A percentile compares a stretch with the other conserved stretches of the same genome.
Evolutionary conservation across 1,140 invertebrate species (phyloP).

Genomic region (Phenacoccus solenopsis): DNA sequence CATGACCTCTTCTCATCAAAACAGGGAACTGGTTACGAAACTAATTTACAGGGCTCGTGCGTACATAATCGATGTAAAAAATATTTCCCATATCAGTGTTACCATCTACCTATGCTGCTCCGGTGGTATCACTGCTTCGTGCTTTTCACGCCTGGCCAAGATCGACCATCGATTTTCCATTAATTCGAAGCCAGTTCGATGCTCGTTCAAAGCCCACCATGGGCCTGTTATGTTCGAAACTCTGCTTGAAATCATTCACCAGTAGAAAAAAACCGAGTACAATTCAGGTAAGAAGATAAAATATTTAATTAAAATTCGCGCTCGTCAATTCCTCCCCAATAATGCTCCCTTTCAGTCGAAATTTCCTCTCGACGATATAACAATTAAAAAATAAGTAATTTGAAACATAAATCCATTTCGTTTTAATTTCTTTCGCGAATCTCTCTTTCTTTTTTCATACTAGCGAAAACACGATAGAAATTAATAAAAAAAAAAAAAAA

Average conservation of each 20-base stretch:
- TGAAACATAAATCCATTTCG: neutral
- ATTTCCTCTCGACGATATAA: neutral
- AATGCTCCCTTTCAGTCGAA: too few relatives aligned
- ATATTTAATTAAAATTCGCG: neutral
- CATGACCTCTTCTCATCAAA: too few relatives aligned
- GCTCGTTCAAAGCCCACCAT: neutral
- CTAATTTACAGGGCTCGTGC: neutral
- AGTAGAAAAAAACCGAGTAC: neutral
- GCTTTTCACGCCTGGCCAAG: neutral
- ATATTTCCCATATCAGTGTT: neutral
- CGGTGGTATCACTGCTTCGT: neutral
- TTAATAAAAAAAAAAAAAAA: neutral
- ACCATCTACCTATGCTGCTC: neutral
- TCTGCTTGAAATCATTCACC: neutral
- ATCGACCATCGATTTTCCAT: too few relatives aligned
- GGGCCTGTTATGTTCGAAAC: neutral
- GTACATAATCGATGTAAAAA: neutral
- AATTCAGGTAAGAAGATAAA: neutral
- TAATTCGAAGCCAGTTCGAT: too few relatives aligned
- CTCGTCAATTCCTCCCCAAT: neutral
- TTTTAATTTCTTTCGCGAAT: neutral
- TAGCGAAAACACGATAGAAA: neutral
- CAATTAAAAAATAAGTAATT: slow-evolving; percentile 1
- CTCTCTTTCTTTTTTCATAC: too few relatives aligned
- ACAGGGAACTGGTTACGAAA: neutral